These are phyloP conservation scores for Malurus melanocephalus DNA, from an alignment of 2,113 vertebrate genomes.

Conservation along the genomic window DNA sequence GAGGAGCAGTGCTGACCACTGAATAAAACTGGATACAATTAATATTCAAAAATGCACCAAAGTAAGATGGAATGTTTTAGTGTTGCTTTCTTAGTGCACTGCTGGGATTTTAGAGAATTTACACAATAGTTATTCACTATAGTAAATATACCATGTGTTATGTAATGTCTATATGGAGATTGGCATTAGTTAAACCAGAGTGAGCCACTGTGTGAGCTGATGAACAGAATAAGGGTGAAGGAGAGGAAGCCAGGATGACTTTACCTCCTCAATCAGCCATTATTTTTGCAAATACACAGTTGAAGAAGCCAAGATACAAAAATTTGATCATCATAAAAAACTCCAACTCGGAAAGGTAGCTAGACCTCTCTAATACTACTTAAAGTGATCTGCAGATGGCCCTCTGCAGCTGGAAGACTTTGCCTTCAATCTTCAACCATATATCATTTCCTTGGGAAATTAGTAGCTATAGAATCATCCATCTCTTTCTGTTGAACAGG, in stretches of 20 bases:
- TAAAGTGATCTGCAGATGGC: constrained; percentile 9
- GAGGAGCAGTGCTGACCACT: background rate
- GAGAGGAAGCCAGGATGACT: background rate
- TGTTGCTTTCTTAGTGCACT: background rate
- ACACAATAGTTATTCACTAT: background rate
- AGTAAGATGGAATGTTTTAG: background rate
- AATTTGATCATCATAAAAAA: background rate
- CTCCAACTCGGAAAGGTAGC: background rate
- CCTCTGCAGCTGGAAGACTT: background rate
- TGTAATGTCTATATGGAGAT: background rate
- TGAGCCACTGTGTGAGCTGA: background rate
- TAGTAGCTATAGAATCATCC: constrained; percentile 44
- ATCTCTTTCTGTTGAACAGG: constrained; percentile 52
- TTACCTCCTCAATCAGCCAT: background rate
- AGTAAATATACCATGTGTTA: background rate
- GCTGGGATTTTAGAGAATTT: background rate
- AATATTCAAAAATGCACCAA: background rate
- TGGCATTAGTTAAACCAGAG: background rate
- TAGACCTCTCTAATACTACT: background rate
- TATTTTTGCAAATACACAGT: background rate
- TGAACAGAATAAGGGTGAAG: background rate
- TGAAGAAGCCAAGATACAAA: background rate
- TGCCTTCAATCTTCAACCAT: background rate
- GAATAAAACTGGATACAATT: background rate
- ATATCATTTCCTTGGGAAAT: constrained; percentile 18